Percentiles rank a stretch among this genome's conserved stretches.
Conservation (phyloP, 2,113 vertebrate genomes). For the Myotis brandtii region DNA sequence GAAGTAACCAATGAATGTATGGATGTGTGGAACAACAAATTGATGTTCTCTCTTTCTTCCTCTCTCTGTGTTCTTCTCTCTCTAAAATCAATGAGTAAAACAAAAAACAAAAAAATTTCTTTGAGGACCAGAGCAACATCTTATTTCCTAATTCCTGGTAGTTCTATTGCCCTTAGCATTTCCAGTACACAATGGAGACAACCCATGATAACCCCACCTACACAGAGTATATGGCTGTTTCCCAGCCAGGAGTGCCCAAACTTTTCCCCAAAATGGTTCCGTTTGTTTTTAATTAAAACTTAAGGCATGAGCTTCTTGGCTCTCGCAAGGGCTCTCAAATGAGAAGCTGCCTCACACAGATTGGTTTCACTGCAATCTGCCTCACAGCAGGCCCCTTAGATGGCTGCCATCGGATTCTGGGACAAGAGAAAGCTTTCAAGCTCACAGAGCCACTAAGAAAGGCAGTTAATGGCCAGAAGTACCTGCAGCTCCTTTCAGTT, state of each 20-base stretch:
- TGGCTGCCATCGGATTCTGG: constrained; percentile 67
- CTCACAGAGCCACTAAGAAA: constrained; percentile 59
- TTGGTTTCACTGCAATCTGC: constrained; percentile 72
- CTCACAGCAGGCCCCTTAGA: constrained; percentile 71
- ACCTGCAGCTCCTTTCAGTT: constrained; percentile 69
- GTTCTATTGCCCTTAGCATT: background rate
- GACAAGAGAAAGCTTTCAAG: constrained; percentile 12
- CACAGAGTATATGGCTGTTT: constrained; percentile 10
- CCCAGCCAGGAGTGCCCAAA: background rate
- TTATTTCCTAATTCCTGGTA: background rate
- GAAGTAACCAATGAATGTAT: background rate
- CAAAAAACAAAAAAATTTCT: background rate
- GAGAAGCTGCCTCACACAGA: constrained; percentile 73
- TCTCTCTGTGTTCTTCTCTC: background rate
- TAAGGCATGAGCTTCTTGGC: constrained; percentile 77
- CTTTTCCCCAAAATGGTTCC: constrained; percentile 58
- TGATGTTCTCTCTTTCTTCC: background rate
- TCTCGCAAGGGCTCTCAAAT: constrained; percentile 72
- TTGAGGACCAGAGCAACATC: background rate
- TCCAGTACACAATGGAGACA: background rate
- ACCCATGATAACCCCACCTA: background rate
- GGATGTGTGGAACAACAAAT: background rate
- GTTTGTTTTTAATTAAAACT: constrained; percentile 85
- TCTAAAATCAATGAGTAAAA: background rate
- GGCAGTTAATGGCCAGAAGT: constrained; percentile 68